phyloP scores from a whole-genome alignment of 2,888 invertebrate species.

The Coelopa pilipes region DNA sequence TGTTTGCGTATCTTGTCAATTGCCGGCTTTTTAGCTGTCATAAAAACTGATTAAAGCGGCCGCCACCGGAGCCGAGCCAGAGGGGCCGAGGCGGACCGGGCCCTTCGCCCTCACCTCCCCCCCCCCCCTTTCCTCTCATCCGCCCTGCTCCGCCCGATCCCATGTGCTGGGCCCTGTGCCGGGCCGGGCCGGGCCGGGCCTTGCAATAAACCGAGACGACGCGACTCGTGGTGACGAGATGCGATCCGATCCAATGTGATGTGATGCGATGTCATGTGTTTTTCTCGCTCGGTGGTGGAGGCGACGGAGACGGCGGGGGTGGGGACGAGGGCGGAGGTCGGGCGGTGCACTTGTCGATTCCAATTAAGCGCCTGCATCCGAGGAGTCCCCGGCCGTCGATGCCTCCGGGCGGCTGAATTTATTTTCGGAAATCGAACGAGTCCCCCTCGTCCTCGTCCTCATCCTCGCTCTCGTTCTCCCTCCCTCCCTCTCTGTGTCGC shows the following conservation, averaged over 20 bases:
- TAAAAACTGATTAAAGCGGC: constrained; percentile 63
- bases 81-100: too few species aligned
- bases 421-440: constrained; percentile 59
- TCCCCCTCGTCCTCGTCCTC: constrained; percentile 16
- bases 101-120: not conserved
- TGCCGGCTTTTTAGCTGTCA: constrained; percentile 59
- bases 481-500: not conserved
- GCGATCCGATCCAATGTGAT: not conserved
- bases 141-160: too few species aligned
- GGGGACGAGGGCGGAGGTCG: not conserved
- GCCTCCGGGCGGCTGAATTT: constrained; percentile 40
- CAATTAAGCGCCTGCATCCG: constrained; percentile 55
- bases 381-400: constrained; percentile 33
- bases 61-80: constrained; percentile 44
- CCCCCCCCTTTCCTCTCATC: too few species aligned
- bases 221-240: too few species aligned
- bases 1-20: constrained; percentile 57
- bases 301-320: too few species aligned
- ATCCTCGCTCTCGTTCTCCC: not conserved
- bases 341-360: constrained; percentile 47
- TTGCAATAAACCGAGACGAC: constrained; percentile 1
- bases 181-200: too few species aligned
- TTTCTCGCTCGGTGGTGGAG: not conserved
- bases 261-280: not conserved
- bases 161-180: too few species aligned